Evolutionary conservation across 2,888 invertebrate species (phyloP).

Genomic region (Eupeodes latifasciatus): DNA sequence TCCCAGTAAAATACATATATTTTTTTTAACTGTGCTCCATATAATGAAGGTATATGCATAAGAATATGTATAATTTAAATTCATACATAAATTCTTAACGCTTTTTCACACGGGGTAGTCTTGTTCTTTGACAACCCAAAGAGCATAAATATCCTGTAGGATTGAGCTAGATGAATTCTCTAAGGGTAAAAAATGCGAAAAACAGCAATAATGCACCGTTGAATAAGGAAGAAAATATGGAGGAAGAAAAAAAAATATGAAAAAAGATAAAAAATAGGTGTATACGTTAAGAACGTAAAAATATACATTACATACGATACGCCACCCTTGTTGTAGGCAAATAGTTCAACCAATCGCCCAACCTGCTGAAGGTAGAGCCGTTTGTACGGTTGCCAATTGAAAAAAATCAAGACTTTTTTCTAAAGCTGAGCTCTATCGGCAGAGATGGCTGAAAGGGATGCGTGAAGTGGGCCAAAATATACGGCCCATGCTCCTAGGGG

Average conservation of each 20-base stretch:
- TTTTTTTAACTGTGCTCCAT: slow-evolving; percentile 6
- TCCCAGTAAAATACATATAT: neutral
- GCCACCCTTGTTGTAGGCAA: neutral
- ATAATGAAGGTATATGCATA: slow-evolving; percentile 1
- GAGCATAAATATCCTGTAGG: slow-evolving; percentile 1
- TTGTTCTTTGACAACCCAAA: slow-evolving; percentile 16
- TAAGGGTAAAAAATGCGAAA: slow-evolving; percentile 4
- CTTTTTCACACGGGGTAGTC: slow-evolving; percentile 1
- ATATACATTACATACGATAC: too few species aligned
- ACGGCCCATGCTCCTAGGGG: too few species aligned
- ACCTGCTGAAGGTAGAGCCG: neutral
- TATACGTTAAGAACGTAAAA: neutral
- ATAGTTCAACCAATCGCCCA: neutral
- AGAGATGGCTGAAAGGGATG: too few species aligned
- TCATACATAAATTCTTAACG: neutral
- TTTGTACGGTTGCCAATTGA: neutral
- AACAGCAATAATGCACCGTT: slow-evolving; percentile 4
- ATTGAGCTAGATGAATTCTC: slow-evolving; percentile 1
- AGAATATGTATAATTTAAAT: neutral
- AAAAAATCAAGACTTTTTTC: too few species aligned
- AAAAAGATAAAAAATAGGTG: neutral
- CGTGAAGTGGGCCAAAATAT: too few species aligned
- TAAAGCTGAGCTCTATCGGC: too few species aligned
- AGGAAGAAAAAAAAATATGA: neutral
- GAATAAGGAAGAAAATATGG: neutral